Conservation (phyloP, 2,113 vertebrate species). For the Rostratula benghalensis region DNA sequence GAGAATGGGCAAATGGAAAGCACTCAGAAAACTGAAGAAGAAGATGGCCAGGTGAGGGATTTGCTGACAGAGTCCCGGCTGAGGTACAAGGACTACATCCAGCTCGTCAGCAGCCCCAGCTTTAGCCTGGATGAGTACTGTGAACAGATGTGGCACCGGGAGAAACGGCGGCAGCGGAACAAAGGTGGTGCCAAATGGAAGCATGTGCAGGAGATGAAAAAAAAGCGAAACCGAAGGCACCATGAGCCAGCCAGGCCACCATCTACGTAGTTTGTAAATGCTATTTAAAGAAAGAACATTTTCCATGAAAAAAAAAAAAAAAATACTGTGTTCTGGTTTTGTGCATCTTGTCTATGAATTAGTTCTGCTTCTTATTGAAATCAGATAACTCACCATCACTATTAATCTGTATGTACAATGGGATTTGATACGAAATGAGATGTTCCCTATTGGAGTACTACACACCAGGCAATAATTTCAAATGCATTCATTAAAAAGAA, state of each 20-base stretch:
- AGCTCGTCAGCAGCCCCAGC: slow-evolving; percentile 85
- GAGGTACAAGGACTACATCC: slow-evolving; percentile 94
- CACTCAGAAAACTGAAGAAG: slow-evolving; percentile 75
- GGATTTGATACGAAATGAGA: neutral
- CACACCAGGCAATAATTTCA: neutral
- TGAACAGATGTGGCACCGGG: slow-evolving; percentile 91
- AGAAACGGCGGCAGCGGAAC: slow-evolving; percentile 82
- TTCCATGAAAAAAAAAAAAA: neutral
- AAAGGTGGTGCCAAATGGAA: slow-evolving; percentile 91
- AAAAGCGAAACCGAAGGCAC: slow-evolving; percentile 91
- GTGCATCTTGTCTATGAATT: slow-evolving; percentile 55
- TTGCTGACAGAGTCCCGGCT: slow-evolving; percentile 80
- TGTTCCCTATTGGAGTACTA: neutral
- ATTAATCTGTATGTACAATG: neutral
- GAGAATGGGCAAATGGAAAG: slow-evolving; percentile 85
- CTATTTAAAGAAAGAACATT: slow-evolving; percentile 63
- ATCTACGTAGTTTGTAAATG: slow-evolving; percentile 67
- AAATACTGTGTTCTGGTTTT: slow-evolving; percentile 63
- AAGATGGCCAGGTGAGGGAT: slow-evolving; percentile 79
- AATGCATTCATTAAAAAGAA: neutral
- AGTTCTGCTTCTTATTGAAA: slow-evolving; percentile 52
- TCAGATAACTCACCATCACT: slow-evolving; percentile 26
- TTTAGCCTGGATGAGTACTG: slow-evolving; percentile 94
- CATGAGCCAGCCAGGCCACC: slow-evolving; percentile 69
- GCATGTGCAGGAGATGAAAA: slow-evolving; percentile 94